Percentiles rank a stretch among this genome's conserved stretches.
Evolutionary conservation across 2,888 invertebrate genomes (phyloP).

Genomic region (Rugalucina vietnamica): DNA sequence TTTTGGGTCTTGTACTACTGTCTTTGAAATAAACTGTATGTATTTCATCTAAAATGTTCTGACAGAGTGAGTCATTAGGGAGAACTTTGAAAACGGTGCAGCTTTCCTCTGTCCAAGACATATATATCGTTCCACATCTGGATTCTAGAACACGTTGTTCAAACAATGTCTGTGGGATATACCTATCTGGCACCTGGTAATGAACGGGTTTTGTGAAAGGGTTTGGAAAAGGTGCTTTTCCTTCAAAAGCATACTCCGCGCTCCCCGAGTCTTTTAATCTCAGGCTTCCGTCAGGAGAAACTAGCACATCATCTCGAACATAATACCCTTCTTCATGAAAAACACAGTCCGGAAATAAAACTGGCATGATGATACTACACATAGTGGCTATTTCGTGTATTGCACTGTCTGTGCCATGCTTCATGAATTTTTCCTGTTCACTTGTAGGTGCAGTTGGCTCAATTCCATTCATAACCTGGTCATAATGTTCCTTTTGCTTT

Average conservation of each 20-base stretch:
- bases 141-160: not conserved
- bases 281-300: not conserved
- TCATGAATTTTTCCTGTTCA: not conserved
- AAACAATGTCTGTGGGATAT: conserved; percentile 6
- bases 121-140: not conserved
- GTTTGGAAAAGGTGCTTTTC: conserved; percentile 2
- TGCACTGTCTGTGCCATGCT: not conserved
- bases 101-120: not conserved
- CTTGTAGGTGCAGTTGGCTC: not conserved
- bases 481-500: conserved; percentile 18
- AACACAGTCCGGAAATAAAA: not conserved
- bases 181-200: not conserved
- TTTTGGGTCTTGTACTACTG: no score
- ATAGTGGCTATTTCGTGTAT: not conserved
- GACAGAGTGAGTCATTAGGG: not conserved
- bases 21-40: no score
- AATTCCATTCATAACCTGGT: conserved; percentile 9
- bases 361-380: not conserved
- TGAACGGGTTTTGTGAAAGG: not conserved
- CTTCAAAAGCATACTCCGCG: not conserved
- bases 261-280: not conserved
- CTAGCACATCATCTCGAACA: not conserved
- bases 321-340: conserved; percentile 5
- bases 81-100: not conserved
- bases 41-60: no score